Evolutionary conservation across 2,797 vertebrate genomes (phyloP).

Genomic region (Sebastes taczanowskii): DNA sequence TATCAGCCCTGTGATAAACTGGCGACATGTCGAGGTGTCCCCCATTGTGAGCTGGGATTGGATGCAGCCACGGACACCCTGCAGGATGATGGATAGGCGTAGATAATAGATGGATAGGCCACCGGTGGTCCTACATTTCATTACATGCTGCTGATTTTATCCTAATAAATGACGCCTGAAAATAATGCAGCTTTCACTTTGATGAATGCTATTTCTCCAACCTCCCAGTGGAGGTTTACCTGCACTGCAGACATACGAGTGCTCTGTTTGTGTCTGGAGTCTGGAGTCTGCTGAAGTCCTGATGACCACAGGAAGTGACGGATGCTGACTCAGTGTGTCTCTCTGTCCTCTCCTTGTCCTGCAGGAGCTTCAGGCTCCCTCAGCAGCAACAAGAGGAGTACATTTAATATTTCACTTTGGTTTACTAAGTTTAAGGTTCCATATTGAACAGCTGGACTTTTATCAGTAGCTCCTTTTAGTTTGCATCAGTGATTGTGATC

Average conservation of each 20-base stretch:
- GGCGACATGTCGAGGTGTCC: not conserved
- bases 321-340: conserved; percentile 37
- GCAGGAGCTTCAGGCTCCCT: not conserved
- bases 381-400: not conserved
- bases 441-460: not conserved
- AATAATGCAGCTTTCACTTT: not conserved
- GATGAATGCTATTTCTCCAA: not conserved
- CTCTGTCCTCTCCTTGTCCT: not conserved
- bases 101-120: not conserved
- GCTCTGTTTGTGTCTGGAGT: conserved; percentile 30
- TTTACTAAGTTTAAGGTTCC: not conserved
- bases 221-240: conserved; percentile 2
- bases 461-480: not conserved
- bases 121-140: not conserved
- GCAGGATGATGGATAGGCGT: not conserved
- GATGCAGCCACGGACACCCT: not conserved
- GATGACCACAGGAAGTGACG: conserved; percentile 20
- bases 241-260: conserved; percentile 34
- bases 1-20: not conserved
- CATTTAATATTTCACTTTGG: not conserved
- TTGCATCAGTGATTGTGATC: no score
- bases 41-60: not conserved
- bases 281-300: conserved; percentile 9
- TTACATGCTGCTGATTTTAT: not conserved
- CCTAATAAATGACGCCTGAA: conserved; percentile 9